Evolutionary conservation across 1,140 invertebrate species (phyloP).

Genomic region (Asbolus verrucosus): DNA sequence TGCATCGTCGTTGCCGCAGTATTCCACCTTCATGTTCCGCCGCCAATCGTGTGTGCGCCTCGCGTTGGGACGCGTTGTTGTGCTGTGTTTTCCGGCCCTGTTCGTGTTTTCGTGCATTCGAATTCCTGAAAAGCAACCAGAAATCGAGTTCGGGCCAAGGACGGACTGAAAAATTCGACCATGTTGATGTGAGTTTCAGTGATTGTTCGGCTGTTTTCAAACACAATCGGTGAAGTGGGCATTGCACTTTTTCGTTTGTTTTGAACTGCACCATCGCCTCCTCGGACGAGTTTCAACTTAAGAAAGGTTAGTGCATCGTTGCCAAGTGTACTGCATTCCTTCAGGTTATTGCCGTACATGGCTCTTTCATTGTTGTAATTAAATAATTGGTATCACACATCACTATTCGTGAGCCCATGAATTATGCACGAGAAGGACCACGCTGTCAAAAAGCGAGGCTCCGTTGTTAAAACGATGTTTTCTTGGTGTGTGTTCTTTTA

Average conservation of each 20-base stretch:
- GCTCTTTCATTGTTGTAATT: no score
- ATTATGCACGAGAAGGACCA: no score
- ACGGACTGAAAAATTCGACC: constrained; percentile 8
- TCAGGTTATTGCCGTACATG: not conserved
- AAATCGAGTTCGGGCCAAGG: not conserved
- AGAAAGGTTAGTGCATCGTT: constrained; percentile 42
- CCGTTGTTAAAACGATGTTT: no score
- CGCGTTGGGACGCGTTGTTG: constrained; percentile 9
- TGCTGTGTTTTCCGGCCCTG: not conserved
- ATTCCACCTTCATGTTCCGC: constrained; percentile 40
- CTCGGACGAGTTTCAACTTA: constrained; percentile 17
- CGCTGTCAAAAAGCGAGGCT: no score
- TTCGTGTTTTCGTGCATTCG: constrained; percentile 16
- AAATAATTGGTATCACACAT: no score
- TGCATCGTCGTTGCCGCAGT: constrained; percentile 38
- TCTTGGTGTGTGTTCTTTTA: no score
- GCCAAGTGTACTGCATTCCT: constrained; percentile 25
- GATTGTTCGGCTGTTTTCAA: no score
- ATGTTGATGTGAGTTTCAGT: not conserved
- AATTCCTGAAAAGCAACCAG: not conserved
- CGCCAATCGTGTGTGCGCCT: constrained; percentile 37
- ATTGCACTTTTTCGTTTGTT: constrained; percentile 28
- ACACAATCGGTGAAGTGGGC: not conserved
- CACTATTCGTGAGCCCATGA: no score
- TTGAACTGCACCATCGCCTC: constrained; percentile 23